Percentiles rank a stretch among this genome's conserved stretches.
Conservation (phyloP, 2,888 invertebrate species). For the Chironomus tentans region DNA sequence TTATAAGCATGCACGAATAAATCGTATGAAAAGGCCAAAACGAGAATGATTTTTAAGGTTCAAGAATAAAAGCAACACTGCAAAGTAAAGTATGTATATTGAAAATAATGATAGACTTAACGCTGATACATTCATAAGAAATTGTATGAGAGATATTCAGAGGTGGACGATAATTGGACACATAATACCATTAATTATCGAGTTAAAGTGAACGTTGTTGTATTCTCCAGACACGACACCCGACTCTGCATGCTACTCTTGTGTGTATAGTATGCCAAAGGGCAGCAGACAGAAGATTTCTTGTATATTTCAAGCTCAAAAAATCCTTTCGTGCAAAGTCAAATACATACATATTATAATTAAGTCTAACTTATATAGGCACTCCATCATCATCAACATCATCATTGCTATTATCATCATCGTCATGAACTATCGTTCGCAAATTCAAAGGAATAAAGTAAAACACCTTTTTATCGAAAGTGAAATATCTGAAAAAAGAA, state of each 20-base stretch:
- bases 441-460: not conserved
- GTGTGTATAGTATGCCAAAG: not conserved
- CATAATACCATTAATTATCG: not conserved
- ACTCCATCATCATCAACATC: not conserved
- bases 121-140: not conserved
- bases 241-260: not conserved
- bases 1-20: no score
- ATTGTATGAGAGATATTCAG: not conserved
- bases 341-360: not conserved
- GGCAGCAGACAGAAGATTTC: not conserved
- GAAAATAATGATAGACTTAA: not conserved
- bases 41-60: no score
- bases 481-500: not conserved
- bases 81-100: no score
- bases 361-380: not conserved
- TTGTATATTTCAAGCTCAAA: not conserved
- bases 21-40: no score
- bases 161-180: constrained; percentile 5
- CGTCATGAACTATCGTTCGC: not conserved
- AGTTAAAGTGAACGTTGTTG: not conserved
- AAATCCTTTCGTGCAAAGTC: not conserved
- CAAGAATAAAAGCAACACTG: no score
- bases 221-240: not conserved
- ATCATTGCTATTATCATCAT: not conserved
- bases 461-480: not conserved